phyloP scores from a whole-genome alignment of 2,888 invertebrate species.

The Tanypteryx hageni region DNA sequence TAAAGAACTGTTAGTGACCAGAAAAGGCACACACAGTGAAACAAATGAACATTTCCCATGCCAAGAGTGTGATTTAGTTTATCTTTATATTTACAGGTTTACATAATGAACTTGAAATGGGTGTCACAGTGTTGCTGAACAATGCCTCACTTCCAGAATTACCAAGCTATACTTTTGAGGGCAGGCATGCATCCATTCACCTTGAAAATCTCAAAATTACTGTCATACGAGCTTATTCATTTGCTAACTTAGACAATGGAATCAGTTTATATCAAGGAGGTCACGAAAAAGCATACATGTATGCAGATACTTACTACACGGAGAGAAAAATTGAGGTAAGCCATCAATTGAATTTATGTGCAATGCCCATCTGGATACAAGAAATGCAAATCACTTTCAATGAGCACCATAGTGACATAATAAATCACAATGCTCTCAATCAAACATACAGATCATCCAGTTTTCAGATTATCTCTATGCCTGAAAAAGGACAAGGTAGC shows the following conservation, averaged over 20 bases:
- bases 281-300: background rate
- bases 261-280: constrained; percentile 7
- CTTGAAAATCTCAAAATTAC: constrained; percentile 50
- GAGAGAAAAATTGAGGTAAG: constrained; percentile 43
- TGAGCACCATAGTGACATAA: too few species aligned
- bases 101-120: background rate
- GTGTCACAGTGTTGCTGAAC: background rate
- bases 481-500: too few species aligned
- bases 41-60: background rate
- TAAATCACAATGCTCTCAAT: too few species aligned
- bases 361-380: too few species aligned
- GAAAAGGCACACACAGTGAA: too few species aligned
- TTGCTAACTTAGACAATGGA: constrained; percentile 59
- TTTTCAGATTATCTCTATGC: too few species aligned
- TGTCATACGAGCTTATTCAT: constrained; percentile 41
- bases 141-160: constrained; percentile 53
- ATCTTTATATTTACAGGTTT: background rate
- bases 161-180: constrained; percentile 58
- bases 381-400: too few species aligned
- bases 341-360: background rate
- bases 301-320: constrained; percentile 1
- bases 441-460: too few species aligned
- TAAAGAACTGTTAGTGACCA: too few species aligned
- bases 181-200: constrained; percentile 3
- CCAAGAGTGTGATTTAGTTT: background rate